Conservation (phyloP, 2,797 vertebrate genomes). For the Hydrophis major region DNA sequence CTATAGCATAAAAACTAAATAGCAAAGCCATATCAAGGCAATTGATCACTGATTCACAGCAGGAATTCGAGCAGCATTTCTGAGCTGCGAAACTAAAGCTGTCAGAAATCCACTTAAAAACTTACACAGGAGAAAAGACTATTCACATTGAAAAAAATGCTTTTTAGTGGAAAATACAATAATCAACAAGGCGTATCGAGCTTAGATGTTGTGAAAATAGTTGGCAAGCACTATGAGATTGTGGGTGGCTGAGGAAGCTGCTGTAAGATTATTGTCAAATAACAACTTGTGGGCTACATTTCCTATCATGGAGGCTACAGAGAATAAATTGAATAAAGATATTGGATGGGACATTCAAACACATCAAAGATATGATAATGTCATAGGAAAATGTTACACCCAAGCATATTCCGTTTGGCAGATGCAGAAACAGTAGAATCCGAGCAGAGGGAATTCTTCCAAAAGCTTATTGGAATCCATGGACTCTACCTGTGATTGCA, state of each 20-base stretch:
- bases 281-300: neutral
- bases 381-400: neutral
- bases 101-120: neutral
- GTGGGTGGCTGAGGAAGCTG: neutral
- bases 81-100: neutral
- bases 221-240: neutral
- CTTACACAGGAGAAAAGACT: neutral
- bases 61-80: neutral
- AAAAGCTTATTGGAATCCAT: neutral
- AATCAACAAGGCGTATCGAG: neutral
- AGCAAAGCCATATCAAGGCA: neutral
- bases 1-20: neutral
- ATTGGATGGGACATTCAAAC: neutral
- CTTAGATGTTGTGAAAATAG: neutral
- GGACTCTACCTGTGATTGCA: neutral
- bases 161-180: neutral
- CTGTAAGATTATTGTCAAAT: neutral
- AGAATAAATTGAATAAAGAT: neutral
- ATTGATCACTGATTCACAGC: neutral
- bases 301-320: neutral
- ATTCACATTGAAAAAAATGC: neutral
- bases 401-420: neutral
- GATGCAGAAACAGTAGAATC: neutral
- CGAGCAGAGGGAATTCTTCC: neutral
- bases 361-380: neutral